These are phyloP conservation scores for Puma concolor DNA, from an alignment of 2,113 vertebrate genomes.

Conservation along the genomic window DNA sequence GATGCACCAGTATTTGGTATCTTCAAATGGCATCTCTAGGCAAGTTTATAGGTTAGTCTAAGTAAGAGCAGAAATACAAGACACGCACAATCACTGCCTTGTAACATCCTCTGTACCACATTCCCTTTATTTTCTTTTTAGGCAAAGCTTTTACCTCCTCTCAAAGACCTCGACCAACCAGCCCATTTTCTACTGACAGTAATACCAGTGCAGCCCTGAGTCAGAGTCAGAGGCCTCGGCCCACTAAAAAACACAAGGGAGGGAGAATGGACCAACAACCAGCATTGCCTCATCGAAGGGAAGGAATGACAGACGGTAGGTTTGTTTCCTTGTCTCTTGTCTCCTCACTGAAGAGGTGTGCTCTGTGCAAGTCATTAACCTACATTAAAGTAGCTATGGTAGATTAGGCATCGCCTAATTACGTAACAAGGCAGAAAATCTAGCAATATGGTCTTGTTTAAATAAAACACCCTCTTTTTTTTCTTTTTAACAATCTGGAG, in stretches of 20 bases:
- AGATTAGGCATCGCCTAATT: not conserved
- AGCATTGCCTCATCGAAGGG: slow-evolving; percentile 91
- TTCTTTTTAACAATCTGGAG: not conserved
- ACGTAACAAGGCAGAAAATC: not conserved
- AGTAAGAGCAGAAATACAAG: slow-evolving; percentile 54
- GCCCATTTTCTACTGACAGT: slow-evolving; percentile 97
- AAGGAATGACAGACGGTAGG: slow-evolving; percentile 95
- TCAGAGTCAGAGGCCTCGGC: slow-evolving; percentile 93
- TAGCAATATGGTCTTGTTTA: not conserved
- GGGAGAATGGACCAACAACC: slow-evolving; percentile 89
- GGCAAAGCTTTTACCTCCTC: slow-evolving; percentile 93
- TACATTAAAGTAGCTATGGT: not conserved
- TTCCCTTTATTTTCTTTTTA: slow-evolving; percentile 79
- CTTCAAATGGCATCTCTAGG: not conserved
- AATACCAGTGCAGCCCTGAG: slow-evolving; percentile 92
- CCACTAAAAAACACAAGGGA: slow-evolving; percentile 95
- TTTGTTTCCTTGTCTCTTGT: slow-evolving; percentile 7
- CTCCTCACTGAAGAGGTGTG: not conserved
- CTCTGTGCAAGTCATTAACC: not conserved
- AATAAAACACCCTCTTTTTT: not conserved
- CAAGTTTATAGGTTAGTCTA: not conserved
- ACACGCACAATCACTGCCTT: slow-evolving; percentile 9
- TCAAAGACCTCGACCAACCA: slow-evolving; percentile 94
- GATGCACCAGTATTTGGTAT: not conserved
- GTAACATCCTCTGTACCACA: slow-evolving; percentile 55